Evolutionary conservation across 2,888 invertebrate species (phyloP).

Genomic region (Tinea trinotella): DNA sequence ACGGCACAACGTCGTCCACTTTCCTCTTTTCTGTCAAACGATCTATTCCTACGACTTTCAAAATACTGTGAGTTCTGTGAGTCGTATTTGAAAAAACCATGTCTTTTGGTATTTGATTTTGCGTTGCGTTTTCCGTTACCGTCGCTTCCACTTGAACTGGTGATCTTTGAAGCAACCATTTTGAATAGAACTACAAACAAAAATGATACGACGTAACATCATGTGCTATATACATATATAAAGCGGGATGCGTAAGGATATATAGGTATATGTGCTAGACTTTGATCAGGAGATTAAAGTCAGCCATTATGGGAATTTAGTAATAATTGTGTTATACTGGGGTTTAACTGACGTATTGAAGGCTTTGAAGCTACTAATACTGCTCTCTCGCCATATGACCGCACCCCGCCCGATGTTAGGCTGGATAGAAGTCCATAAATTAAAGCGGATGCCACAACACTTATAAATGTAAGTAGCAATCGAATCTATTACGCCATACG

Average conservation of each 20-base stretch:
- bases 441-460: too few relatives aligned
- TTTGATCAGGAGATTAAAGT: too few relatives aligned
- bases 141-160: slow-evolving; percentile 68
- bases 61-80: slow-evolving; percentile 61
- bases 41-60: slow-evolving; percentile 69
- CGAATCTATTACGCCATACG: too few relatives aligned
- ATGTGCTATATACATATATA: slow-evolving; percentile 62
- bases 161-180: slow-evolving; percentile 71
- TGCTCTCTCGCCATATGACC: too few relatives aligned
- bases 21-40: slow-evolving; percentile 63
- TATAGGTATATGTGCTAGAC: background rate
- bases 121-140: slow-evolving; percentile 59
- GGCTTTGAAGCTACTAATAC: too few relatives aligned
- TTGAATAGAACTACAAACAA: slow-evolving; percentile 72
- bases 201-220: slow-evolving; percentile 72
- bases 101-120: slow-evolving; percentile 62
- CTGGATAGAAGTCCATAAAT: too few relatives aligned
- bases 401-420: too few relatives aligned
- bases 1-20: slow-evolving; percentile 30
- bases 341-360: too few relatives aligned
- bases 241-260: slow-evolving; percentile 29
- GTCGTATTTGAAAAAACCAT: slow-evolving; percentile 71
- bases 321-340: too few relatives aligned
- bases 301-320: too few relatives aligned
- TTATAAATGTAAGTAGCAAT: too few relatives aligned